Conservation (phyloP, 2,797 vertebrate genomes). For the Valencia hispanica region DNA sequence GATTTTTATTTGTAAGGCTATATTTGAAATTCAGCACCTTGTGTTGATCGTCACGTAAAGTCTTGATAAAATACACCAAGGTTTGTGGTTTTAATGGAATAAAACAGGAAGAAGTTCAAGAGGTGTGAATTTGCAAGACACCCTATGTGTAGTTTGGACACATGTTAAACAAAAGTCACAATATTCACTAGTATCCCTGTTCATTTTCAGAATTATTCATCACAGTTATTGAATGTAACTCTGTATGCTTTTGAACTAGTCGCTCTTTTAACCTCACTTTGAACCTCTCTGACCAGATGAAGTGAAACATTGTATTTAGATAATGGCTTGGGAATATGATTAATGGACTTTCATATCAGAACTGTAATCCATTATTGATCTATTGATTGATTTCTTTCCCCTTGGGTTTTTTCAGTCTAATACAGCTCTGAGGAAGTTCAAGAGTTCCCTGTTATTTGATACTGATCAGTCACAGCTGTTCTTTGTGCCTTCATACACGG, state of each 20-base stretch:
- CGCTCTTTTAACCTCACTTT: no score
- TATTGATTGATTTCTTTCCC: background rate
- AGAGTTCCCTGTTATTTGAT: background rate
- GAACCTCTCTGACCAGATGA: slow-evolving; percentile 25
- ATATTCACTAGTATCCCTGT: background rate
- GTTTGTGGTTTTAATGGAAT: no score
- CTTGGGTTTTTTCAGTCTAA: background rate
- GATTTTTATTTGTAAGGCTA: background rate
- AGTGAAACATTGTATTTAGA: slow-evolving; percentile 3
- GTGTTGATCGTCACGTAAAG: background rate
- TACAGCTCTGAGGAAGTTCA: slow-evolving; percentile 13
- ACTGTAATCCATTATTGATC: slow-evolving; percentile 60
- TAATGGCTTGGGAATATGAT: slow-evolving; percentile 19
- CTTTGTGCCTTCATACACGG: slow-evolving; percentile 24
- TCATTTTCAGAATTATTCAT: slow-evolving; percentile 45
- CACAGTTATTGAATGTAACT: slow-evolving; percentile 8
- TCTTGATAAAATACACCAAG: background rate
- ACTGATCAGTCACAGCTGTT: slow-evolving; percentile 23
- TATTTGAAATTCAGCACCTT: no score
- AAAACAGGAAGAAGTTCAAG: background rate
- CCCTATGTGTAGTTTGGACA: background rate
- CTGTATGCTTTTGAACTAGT: slow-evolving; percentile 32
- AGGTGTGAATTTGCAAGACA: background rate
- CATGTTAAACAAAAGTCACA: background rate
- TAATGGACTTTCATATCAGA: slow-evolving; percentile 63